phyloP scores from a whole-genome alignment of 92 coral and sea anemone genomes.

The Bergia sp. region DNA sequence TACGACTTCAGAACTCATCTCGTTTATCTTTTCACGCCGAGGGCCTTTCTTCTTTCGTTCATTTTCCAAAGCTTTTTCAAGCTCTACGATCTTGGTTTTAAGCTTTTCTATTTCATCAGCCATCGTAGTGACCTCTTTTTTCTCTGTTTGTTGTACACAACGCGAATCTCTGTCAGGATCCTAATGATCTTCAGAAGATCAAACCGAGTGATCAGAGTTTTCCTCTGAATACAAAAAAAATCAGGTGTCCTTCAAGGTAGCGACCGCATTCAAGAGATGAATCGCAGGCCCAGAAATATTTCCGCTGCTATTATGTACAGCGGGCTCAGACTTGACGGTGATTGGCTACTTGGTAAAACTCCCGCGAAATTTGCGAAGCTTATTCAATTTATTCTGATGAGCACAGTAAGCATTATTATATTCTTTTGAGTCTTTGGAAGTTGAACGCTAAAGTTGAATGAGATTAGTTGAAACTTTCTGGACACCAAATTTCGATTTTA shows the following conservation, averaged over 20 bases:
- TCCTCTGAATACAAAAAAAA: constrained; percentile 9
- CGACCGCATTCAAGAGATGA: constrained; percentile 3
- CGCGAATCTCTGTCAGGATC: not conserved
- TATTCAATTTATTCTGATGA: not conserved
- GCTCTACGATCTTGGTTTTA: constrained; percentile 78
- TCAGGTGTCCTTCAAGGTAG: constrained; percentile 34
- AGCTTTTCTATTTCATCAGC: constrained; percentile 82
- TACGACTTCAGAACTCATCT: constrained; percentile 93
- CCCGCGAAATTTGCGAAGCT: constrained; percentile 40
- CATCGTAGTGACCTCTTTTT: constrained; percentile 48
- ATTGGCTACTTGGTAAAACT: constrained; percentile 14
- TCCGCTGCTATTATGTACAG: not conserved
- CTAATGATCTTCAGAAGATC: not conserved
- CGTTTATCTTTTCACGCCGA: constrained; percentile 68
- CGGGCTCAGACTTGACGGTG: constrained; percentile 33
- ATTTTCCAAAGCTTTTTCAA: constrained; percentile 82
- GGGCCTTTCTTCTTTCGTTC: constrained; percentile 81
- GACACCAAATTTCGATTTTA: not conserved
- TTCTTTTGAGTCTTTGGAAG: not conserved
- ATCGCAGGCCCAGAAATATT: constrained; percentile 24
- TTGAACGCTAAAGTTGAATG: not conserved
- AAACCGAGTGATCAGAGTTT: not conserved
- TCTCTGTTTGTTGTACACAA: not conserved
- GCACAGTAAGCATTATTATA: not conserved
- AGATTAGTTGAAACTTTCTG: not conserved